These are phyloP conservation scores for Nysson spinosus DNA, from an alignment of 2,888 invertebrate species.

Conservation along the genomic window DNA sequence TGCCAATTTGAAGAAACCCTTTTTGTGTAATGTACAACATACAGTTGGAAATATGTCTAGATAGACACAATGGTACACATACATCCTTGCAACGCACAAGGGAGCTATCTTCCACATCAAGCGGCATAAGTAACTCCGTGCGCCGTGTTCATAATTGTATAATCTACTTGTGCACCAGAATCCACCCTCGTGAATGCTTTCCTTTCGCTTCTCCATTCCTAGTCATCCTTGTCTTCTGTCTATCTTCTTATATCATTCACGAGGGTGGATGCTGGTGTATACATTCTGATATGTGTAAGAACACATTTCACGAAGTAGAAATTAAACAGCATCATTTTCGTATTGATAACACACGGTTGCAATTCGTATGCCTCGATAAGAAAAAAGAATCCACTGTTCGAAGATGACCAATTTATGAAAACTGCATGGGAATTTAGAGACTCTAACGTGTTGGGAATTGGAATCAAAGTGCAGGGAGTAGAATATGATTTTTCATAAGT, in stretches of 20 bases:
- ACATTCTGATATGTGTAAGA: slow-evolving; percentile 33
- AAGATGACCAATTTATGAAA: slow-evolving; percentile 9
- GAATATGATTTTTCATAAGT: too few species aligned
- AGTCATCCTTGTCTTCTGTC: neutral
- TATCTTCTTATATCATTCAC: slow-evolving; percentile 10
- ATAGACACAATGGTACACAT: slow-evolving; percentile 19
- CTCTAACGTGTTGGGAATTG: too few species aligned
- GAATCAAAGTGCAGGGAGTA: too few species aligned
- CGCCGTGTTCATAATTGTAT: slow-evolving; percentile 70
- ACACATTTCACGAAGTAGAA: slow-evolving; percentile 47
- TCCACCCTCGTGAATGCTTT: slow-evolving; percentile 60
- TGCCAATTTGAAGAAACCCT: slow-evolving; percentile 63
- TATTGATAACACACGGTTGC: neutral
- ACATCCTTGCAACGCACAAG: slow-evolving; percentile 36
- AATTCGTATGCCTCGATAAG: neutral
- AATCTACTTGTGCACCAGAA: slow-evolving; percentile 68
- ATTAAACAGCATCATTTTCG: slow-evolving; percentile 22
- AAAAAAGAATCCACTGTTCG: too few species aligned
- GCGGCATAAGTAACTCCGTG: slow-evolving; percentile 60
- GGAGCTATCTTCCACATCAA: slow-evolving; percentile 56
- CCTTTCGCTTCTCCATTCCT: slow-evolving; percentile 9
- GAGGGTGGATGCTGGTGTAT: slow-evolving; percentile 11
- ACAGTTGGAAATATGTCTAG: slow-evolving; percentile 12
- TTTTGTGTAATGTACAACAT: slow-evolving; percentile 36
- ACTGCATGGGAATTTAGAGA: too few species aligned